Percentiles rank a stretch among this genome's conserved stretches.
phyloP scores from a whole-genome alignment of 1,140 invertebrate genomes.

The Grapholita molesta region DNA sequence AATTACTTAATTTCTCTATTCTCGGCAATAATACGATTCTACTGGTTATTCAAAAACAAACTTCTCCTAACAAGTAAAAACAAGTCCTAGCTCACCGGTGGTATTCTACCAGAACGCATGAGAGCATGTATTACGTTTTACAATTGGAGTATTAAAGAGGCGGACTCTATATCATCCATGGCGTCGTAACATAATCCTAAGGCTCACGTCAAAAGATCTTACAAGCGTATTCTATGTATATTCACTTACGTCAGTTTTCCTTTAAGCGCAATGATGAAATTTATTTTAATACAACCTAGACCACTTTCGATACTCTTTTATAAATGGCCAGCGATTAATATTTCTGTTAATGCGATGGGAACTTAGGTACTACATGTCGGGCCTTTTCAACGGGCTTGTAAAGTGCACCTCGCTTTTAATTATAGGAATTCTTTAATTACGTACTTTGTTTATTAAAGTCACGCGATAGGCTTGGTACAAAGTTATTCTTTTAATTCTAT shows the following conservation, averaged over 20 bases:
- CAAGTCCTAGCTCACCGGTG: too few species aligned
- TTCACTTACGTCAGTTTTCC: background rate
- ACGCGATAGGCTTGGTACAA: too few species aligned
- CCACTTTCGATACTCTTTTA: constrained; percentile 9
- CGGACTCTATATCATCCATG: background rate
- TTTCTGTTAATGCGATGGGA: constrained; percentile 11
- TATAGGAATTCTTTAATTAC: background rate
- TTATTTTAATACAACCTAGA: constrained; percentile 14
- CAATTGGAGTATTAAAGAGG: background rate
- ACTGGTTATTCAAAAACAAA: too few species aligned
- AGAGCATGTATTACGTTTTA: background rate
- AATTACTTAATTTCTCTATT: too few species aligned
- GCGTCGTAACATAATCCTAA: constrained; percentile 2
- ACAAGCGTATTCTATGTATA: background rate
- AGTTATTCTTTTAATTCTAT: background rate
- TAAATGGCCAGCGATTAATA: constrained; percentile 12
- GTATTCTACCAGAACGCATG: background rate
- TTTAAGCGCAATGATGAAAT: background rate
- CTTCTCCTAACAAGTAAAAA: too few species aligned
- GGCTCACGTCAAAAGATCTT: background rate
- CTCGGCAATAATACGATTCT: too few species aligned
- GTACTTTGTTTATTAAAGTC: background rate
- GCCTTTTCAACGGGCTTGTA: background rate
- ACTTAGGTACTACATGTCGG: constrained; percentile 7
- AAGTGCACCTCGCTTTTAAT: background rate